Percentiles rank a stretch among this genome's conserved stretches.
phyloP scores from a whole-genome alignment of 2,888 invertebrate genomes.

The Orthosia gracilis region DNA sequence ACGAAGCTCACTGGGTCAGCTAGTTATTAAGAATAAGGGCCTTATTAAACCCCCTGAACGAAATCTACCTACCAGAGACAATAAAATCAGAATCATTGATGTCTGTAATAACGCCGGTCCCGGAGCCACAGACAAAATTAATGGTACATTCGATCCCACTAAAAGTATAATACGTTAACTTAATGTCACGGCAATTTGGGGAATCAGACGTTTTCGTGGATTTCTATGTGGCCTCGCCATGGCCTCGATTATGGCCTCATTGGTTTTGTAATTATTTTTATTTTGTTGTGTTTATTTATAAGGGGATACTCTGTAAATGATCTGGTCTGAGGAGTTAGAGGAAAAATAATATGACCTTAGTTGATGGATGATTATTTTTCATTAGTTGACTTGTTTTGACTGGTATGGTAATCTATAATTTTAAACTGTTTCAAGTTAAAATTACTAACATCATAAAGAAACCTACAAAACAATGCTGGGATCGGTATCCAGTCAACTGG shows the following conservation, averaged over 20 bases:
- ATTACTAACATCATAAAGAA: no score
- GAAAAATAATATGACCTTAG: background rate
- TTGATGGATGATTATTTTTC: background rate
- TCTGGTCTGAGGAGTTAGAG: background rate
- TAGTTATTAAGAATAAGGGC: background rate
- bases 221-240: slow-evolving; percentile 32
- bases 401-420: no score
- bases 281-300: slow-evolving; percentile 7
- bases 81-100: slow-evolving; percentile 60
- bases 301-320: background rate
- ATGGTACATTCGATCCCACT: slow-evolving; percentile 61
- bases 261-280: slow-evolving; percentile 35
- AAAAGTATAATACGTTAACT: slow-evolving; percentile 63
- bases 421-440: no score
- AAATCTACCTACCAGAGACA: slow-evolving; percentile 38
- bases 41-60: slow-evolving; percentile 6
- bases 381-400: no score
- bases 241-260: slow-evolving; percentile 40
- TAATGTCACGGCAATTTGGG: slow-evolving; percentile 61
- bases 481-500: no score
- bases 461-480: no score
- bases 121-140: slow-evolving; percentile 54
- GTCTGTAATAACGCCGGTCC: slow-evolving; percentile 64
- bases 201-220: slow-evolving; percentile 55
- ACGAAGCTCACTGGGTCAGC: no score